Base-by-base conservation (phyloP, 1,140 invertebrate genomes). In the Drosophila oshimai region DNA sequence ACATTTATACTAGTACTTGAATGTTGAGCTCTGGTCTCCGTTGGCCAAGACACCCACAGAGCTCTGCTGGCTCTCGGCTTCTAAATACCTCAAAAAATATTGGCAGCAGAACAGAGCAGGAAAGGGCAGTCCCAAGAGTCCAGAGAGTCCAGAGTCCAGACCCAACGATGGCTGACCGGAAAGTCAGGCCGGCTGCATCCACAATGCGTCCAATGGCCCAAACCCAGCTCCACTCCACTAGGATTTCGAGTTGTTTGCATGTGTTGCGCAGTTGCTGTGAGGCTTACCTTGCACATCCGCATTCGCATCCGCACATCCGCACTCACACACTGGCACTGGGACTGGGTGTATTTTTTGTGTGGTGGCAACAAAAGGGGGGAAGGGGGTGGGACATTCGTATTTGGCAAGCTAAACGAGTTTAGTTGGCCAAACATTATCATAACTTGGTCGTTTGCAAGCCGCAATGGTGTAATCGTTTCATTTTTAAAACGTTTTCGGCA, bases 341-440 rank as follows among this genome's bases (percentile, higher is more conserved):
- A n/a, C n/a, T 22, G 47, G 9, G 24, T 33, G 13, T 31, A 6
- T 12, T 33, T 24, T 62, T 36, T 26, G 39, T 41, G n/a, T 26
- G 49, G 18, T 42, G 36, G 20, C 13, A 49, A 33, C 28, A n/a
- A n/a, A n/a, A 37, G 20, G 4, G 42, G 13, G 15, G 18, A 6
- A 17, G 15, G 13, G 17, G 44, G 3, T 10, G 41, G 18, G 12
- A 39, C 34, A 70, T 18, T 58, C 51, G 51, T 51, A 72, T 71
- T 72, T 72, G 79, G 80, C 80, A 67, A 60, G 64, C 80, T 84
- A 84, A 84, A 84, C 80, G 81, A 84, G 81, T 84, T 84, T 84
- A 84, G 80, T 87, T 84, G 80, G 80, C 80, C 80, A 84, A 83
- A 87, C 80, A 84, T 84, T 84, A 84, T 84, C 80, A 84, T 84